A percentile compares a stretch with the other conserved stretches of the same genome.
These are phyloP conservation scores for Chouioia cunea DNA, from an alignment of 2,888 invertebrate species.

Conservation along the genomic window DNA sequence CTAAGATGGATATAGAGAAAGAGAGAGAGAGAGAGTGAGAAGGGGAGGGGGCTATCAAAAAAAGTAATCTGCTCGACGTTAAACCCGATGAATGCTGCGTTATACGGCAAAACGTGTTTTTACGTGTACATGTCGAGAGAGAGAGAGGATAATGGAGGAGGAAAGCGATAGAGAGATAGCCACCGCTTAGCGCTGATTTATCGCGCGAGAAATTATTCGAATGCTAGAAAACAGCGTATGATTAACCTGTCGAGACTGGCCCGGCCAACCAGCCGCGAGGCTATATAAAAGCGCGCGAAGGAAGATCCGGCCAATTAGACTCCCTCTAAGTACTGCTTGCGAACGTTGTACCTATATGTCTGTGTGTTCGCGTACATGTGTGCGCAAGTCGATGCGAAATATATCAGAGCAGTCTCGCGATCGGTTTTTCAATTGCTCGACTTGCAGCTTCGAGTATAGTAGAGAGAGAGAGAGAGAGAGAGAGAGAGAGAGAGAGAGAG, in stretches of 20 bases:
- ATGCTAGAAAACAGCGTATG: conserved; percentile 67
- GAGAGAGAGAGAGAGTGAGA: conserved; percentile 30
- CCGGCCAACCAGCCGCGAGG: neutral
- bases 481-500: conserved; percentile 28
- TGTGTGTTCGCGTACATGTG: no score
- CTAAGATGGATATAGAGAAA: conserved; percentile 5
- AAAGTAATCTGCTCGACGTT: conserved; percentile 27
- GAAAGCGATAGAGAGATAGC: conserved; percentile 43
- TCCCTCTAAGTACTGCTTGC: no score
- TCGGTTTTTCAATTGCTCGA: conserved; percentile 17
- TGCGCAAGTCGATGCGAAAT: no score
- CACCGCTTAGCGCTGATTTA: conserved; percentile 66
- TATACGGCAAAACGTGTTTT: conserved; percentile 32
- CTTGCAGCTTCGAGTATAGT: no score
- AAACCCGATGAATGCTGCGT: conserved; percentile 43
- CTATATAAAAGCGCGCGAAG: conserved; percentile 24
- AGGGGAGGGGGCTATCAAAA: conserved; percentile 31
- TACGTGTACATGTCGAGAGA: neutral
- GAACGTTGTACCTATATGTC: no score
- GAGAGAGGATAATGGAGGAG: conserved; percentile 6
- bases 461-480: conserved; percentile 1
- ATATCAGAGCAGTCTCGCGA: neutral
- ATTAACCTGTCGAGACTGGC: conserved; percentile 59
- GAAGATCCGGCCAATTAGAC: conserved; percentile 43
- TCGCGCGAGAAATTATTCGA: conserved; percentile 67